These are phyloP conservation scores for Podabrus alpinus DNA, from an alignment of 2,888 invertebrate genomes.

Conservation along the genomic window DNA sequence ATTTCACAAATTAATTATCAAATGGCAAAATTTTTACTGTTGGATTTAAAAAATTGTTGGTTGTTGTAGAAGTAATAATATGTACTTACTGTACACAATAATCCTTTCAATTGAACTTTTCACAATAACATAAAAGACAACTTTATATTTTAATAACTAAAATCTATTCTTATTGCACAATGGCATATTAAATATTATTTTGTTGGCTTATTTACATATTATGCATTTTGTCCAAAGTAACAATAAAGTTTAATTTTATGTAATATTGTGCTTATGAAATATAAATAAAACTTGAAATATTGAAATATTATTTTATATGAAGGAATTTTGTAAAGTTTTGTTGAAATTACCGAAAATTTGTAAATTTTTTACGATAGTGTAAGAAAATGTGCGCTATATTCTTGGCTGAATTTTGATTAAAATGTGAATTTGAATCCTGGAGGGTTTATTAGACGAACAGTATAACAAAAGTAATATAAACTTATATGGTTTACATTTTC, in stretches of 20 bases:
- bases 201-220: not conserved
- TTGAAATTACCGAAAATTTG: no score
- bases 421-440: not conserved
- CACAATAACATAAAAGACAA: not conserved
- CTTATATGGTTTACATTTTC: not conserved
- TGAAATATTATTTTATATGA: no score
- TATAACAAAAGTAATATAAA: not conserved
- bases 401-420: not conserved
- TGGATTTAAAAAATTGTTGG: no score
- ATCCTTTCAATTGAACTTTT: no score
- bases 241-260: not conserved
- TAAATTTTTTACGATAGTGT: no score
- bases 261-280: not conserved
- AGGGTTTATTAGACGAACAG: not conserved
- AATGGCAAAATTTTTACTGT: not conserved
- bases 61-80: no score
- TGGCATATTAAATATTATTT: not conserved
- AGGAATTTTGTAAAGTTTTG: no score
- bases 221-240: not conserved
- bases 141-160: not conserved
- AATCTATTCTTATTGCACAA: not conserved
- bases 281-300: not conserved
- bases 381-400: not conserved
- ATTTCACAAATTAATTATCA: not conserved
- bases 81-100: no score